Base-by-base conservation (phyloP, 2,113 vertebrate genomes). In the Poeciliopsis prolifica region DNA sequence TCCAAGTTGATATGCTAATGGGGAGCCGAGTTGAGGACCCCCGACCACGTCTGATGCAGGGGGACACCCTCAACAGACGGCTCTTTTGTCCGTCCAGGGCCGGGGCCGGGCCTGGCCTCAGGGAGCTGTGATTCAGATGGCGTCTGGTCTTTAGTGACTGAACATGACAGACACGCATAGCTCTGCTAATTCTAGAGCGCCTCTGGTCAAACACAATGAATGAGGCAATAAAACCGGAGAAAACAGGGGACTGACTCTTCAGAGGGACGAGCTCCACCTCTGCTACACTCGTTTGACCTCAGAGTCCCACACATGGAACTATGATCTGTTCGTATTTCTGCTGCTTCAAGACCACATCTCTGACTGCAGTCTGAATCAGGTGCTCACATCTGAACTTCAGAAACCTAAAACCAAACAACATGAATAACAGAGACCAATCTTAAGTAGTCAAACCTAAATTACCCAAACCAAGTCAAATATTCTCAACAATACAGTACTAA, bases 121-220 rank as follows among this genome's bases (percentile, higher is more conserved):
- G 87, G 92, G 83, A 62, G 26, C 83, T 80, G 77, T 80, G 90
- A 72, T 89, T 89, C 87, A 86, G 75, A 89, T 75, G 74, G 85
- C 68, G 84, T 87, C 88, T 91, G 89, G 78, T 89, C 80, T 87
- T 89, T 62, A 87, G 84, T 81, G 83, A 83, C 87, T 70, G 82
- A 78, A 85, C 76, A 87, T 77, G 78, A 84, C 77, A 81, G 81
- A 91, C 85, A 83, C 82, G 74, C 82, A 88, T 60, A 72, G 73
- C 75, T 80, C 73, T 54, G 78, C 84, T 89, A 80, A 89, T 81
- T 86, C 71, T 81, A 84, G 79, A 87, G 65, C 11, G 87, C 86
- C 87, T 76, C 81, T 40, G 78, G 89, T 80, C 75, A 83, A 4
- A 73, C 14, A 70, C 31, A 37, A 78, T 77, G 81, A 90, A 85